Conservation (phyloP, 2,888 invertebrate genomes). For the Eupithecia centaureata region DNA sequence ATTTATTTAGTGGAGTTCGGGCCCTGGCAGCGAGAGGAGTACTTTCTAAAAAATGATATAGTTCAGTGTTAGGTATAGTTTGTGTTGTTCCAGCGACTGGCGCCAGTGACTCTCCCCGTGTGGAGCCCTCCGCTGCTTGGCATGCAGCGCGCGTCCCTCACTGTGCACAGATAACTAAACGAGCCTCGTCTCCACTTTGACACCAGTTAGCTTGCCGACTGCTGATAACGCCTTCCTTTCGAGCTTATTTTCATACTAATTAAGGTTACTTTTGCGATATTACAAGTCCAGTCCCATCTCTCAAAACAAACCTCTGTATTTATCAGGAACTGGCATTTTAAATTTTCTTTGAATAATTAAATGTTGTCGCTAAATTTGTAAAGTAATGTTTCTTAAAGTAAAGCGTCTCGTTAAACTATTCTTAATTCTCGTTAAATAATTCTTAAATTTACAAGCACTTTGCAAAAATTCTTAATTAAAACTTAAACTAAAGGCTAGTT, state of each 20-base stretch:
- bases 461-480: constrained; percentile 73
- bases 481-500: constrained; percentile 75
- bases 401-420: constrained; percentile 36
- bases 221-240: constrained; percentile 27
- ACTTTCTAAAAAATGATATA: too few species aligned
- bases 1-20: too few species aligned
- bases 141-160: constrained; percentile 34
- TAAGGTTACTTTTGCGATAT: constrained; percentile 12
- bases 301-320: not conserved
- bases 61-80: too few species aligned
- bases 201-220: constrained; percentile 24
- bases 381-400: constrained; percentile 12
- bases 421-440: too few species aligned
- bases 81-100: not conserved
- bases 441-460: constrained; percentile 33
- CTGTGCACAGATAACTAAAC: constrained; percentile 35
- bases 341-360: not conserved
- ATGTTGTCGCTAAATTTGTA: constrained; percentile 17
- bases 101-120: constrained; percentile 19
- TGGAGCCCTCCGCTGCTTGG: constrained; percentile 10
- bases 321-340: not conserved
- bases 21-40: too few species aligned
- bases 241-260: constrained; percentile 19
- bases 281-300: not conserved
- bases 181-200: constrained; percentile 24